Percentiles rank a stretch among this genome's conserved stretches.
phyloP scores from a whole-genome alignment of 2,113 vertebrate genomes.

The Acanthisitta chloris region DNA sequence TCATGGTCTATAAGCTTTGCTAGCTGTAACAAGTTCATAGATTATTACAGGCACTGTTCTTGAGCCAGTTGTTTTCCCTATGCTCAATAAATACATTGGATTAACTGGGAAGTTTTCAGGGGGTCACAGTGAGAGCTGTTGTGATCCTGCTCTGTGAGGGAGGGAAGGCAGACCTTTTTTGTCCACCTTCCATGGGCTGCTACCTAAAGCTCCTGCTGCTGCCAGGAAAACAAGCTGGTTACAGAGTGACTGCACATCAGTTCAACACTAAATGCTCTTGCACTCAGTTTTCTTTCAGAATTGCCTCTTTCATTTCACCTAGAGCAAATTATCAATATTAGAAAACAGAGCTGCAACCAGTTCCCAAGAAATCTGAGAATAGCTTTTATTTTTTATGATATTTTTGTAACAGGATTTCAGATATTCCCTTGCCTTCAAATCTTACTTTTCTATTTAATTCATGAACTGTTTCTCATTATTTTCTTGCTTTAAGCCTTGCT shows the following conservation, averaged over 20 bases:
- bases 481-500: background rate
- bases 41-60: background rate
- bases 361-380: background rate
- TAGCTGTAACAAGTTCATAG: background rate
- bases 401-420: background rate
- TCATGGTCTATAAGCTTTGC: background rate
- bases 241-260: background rate
- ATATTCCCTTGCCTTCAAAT: background rate
- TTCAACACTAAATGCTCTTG: background rate
- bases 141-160: background rate
- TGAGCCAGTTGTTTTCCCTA: background rate
- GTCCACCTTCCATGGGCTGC: background rate
- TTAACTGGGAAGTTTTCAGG: background rate
- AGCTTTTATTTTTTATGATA: background rate
- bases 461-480: background rate
- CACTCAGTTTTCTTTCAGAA: conserved; percentile 13
- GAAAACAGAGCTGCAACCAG: background rate
- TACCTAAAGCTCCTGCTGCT: conserved; percentile 16
- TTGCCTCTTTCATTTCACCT: background rate
- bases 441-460: background rate
- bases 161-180: background rate
- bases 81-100: background rate
- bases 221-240: background rate
- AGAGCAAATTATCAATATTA: background rate
- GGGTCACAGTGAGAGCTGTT: accelerated